Percentiles rank a stretch among this genome's conserved stretches.
Conservation (phyloP, 1,140 invertebrate genomes). For the Aleiodes sp. region DNA sequence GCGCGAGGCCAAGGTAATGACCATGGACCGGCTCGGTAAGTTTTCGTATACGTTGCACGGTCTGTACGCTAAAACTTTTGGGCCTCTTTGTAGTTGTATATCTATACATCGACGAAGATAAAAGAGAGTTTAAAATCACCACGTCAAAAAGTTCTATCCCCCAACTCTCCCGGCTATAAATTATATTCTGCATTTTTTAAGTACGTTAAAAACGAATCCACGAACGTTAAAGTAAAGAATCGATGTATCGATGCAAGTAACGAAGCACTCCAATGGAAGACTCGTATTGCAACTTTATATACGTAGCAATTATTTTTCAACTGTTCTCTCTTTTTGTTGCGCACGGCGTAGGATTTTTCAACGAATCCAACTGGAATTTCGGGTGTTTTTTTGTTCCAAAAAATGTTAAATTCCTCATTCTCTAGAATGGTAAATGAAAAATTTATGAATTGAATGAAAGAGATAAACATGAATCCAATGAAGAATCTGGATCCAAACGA, state of each 20-base stretch:
- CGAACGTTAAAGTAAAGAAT: neutral
- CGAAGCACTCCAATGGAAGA: neutral
- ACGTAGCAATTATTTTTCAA: neutral
- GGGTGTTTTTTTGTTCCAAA: neutral
- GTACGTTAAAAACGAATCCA: neutral
- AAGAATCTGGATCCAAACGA: neutral
- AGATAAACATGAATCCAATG: neutral
- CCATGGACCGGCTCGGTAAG: constrained; percentile 24
- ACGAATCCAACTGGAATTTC: too few species aligned
- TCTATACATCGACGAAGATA: neutral
- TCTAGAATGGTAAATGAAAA: neutral
- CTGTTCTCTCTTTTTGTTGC: too few species aligned
- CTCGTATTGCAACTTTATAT: neutral
- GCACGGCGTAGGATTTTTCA: too few species aligned
- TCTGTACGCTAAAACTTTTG: neutral
- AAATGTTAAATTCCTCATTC: neutral
- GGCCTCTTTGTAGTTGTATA: neutral
- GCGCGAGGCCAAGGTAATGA: constrained; percentile 26
- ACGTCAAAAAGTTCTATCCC: neutral
- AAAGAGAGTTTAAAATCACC: neutral
- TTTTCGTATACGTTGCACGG: constrained; percentile 19
- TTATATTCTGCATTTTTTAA: neutral
- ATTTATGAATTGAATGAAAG: constrained; percentile 14
- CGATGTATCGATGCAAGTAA: neutral
- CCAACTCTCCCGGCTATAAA: neutral